These are phyloP conservation scores for Orussus abietinus DNA, from an alignment of 1,140 invertebrate species.

Conservation along the genomic window DNA sequence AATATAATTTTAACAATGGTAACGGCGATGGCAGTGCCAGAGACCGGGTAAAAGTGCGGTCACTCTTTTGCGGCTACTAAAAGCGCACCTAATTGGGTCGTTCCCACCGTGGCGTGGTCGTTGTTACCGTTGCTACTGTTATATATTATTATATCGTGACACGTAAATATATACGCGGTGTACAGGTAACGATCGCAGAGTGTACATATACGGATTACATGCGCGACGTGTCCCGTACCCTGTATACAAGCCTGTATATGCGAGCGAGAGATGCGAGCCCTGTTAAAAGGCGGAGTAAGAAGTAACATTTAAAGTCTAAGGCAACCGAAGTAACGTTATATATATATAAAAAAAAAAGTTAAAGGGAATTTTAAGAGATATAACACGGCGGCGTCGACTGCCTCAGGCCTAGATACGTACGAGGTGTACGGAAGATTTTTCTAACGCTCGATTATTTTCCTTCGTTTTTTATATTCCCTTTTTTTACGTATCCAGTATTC, in stretches of 20 bases:
- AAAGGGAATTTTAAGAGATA: constrained; percentile 9
- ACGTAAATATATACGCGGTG: no score
- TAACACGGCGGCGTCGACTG: constrained; percentile 37
- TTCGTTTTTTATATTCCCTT: constrained; percentile 15
- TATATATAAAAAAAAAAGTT: constrained; percentile 4
- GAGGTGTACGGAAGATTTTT: constrained; percentile 20
- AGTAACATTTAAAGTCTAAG: constrained; percentile 31
- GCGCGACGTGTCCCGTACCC: no score
- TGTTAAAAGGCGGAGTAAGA: constrained; percentile 24
- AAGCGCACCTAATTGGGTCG: no score
- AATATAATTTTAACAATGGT: neutral
- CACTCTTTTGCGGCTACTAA: no score
- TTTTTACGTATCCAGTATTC: neutral
- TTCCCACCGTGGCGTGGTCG: no score
- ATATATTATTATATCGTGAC: no score
- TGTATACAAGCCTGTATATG: no score
- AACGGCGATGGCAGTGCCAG: no score
- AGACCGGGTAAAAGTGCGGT: no score
- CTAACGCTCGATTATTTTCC: constrained; percentile 18
- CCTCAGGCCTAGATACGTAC: constrained; percentile 38
- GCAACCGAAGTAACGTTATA: constrained; percentile 30
- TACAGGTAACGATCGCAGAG: no score
- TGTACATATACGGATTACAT: no score
- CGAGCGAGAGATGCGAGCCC: constrained; percentile 21
- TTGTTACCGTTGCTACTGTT: no score